Evolutionary conservation across 2,797 vertebrate genomes (phyloP).

Genomic region (Strix occidentalis): DNA sequence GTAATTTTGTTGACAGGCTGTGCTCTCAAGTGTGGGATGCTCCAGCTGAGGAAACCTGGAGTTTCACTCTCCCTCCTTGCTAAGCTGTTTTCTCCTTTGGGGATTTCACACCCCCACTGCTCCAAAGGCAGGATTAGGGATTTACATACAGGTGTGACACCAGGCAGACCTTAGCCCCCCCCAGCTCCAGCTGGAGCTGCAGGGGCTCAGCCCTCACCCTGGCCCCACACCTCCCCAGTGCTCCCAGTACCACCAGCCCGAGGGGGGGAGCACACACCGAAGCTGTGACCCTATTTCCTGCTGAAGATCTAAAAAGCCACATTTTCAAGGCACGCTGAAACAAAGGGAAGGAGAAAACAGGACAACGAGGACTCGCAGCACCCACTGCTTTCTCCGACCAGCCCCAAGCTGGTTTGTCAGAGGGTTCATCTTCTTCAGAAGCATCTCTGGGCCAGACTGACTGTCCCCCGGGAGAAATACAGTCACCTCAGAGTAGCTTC

Average conservation of each 20-base stretch:
- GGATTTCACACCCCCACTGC: not conserved
- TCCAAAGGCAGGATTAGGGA: conserved; percentile 37
- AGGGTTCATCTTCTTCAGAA: not conserved
- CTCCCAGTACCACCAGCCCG: not conserved
- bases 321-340: not conserved
- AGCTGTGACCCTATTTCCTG: not conserved
- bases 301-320: not conserved
- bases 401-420: not conserved
- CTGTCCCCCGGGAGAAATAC: not conserved
- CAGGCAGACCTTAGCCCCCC: not conserved
- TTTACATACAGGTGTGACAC: conserved; percentile 56
- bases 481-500: fast-evolving
- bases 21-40: not conserved
- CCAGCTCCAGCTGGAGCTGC: not conserved
- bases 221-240: not conserved
- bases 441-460: not conserved
- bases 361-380: fast-evolving
- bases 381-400: not conserved
- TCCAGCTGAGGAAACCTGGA: not conserved
- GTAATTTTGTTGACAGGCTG: not conserved
- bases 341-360: not conserved
- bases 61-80: not conserved
- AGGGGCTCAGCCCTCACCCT: not conserved
- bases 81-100: not conserved
- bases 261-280: fast-evolving